Percentiles rank a stretch among this genome's conserved stretches.
These are phyloP conservation scores for Trichechus manatus DNA, from an alignment of 2,113 vertebrate genomes.

Conservation along the genomic window DNA sequence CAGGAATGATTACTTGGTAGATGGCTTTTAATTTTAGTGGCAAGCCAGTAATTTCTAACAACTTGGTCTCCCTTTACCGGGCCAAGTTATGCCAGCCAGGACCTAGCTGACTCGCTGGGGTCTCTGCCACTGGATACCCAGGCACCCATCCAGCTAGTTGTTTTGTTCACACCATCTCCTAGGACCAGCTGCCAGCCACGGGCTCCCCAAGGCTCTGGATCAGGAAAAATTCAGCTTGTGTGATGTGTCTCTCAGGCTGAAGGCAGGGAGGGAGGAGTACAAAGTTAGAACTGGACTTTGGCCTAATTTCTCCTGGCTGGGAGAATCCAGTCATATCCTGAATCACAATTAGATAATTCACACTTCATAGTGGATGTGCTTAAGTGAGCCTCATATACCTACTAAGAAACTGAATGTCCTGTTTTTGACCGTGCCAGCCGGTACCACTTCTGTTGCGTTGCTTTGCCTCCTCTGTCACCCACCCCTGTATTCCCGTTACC, in stretches of 20 bases:
- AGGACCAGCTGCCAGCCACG: background rate
- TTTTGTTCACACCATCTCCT: background rate
- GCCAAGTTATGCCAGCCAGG: background rate
- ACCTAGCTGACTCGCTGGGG: background rate
- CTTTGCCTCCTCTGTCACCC: background rate
- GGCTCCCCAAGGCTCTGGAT: background rate
- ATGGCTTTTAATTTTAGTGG: conserved; percentile 51
- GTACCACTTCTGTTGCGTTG: fast-evolving
- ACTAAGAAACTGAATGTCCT: fast-evolving
- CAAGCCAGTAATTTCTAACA: background rate
- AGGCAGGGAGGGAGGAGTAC: background rate
- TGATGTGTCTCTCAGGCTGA: background rate
- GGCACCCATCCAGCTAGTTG: background rate
- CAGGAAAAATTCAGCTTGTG: background rate
- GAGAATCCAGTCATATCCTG: background rate
- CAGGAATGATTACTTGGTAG: conserved; percentile 44
- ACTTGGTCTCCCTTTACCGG: background rate
- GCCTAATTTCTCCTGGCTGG: background rate
- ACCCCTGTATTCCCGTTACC: background rate
- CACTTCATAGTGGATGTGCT: background rate
- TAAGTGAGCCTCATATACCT: background rate
- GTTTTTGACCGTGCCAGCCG: background rate
- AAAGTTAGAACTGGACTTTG: background rate
- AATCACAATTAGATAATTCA: background rate
- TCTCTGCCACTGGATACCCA: background rate